phyloP scores from a whole-genome alignment of 2,888 invertebrate species.

The Agonopterix subpropinquella region DNA sequence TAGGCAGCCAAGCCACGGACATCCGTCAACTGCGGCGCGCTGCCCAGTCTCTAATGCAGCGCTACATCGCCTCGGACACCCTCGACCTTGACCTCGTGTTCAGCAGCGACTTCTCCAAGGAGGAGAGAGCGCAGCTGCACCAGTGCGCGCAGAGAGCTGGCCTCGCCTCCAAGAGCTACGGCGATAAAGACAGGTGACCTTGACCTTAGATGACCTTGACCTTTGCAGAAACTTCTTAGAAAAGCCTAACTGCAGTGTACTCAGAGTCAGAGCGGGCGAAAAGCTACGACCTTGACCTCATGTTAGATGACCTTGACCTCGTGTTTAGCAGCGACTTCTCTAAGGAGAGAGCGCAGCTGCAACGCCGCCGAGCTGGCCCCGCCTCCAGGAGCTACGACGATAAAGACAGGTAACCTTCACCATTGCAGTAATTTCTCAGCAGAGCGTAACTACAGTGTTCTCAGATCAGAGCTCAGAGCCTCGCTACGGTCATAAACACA shows the following conservation, averaged over 20 bases:
- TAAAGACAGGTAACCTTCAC: not conserved
- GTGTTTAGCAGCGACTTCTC: slow-evolving; percentile 74
- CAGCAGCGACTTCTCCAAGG: slow-evolving; percentile 76
- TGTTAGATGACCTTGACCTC: slow-evolving; percentile 65
- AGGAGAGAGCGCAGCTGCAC: slow-evolving; percentile 78
- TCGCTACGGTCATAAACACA: slow-evolving; percentile 6
- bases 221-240: no score
- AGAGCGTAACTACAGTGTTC: slow-evolving; percentile 52
- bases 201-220: not conserved
- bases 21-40: slow-evolving; percentile 32
- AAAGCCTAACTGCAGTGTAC: slow-evolving; percentile 75
- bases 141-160: slow-evolving; percentile 60
- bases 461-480: no score
- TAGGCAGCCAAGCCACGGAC: slow-evolving; percentile 39
- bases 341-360: slow-evolving; percentile 78
- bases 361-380: slow-evolving; percentile 58
- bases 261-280: slow-evolving; percentile 33
- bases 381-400: no score
- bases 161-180: slow-evolving; percentile 69
- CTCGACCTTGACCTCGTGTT: slow-evolving; percentile 75
- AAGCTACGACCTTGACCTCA: slow-evolving; percentile 46
- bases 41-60: slow-evolving; percentile 39
- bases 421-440: no score
- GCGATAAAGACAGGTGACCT: slow-evolving; percentile 32
- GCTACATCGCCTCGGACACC: slow-evolving; percentile 45